Conservation (phyloP, 2,113 vertebrate species). For the Pachypanchax playfairii region DNA sequence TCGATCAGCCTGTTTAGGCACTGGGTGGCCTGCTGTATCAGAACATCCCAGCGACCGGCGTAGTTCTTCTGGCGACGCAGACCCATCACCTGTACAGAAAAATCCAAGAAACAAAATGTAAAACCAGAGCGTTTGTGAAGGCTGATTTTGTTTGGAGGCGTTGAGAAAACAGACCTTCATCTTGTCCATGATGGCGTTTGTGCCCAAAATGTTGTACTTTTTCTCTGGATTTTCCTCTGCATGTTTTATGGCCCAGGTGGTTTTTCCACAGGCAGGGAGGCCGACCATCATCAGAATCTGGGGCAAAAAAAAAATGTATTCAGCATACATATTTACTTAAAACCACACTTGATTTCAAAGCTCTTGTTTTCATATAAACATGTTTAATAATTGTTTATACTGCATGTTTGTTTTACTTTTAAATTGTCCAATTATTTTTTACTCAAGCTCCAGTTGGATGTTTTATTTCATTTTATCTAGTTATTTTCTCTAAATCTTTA, state of each 20-base stretch:
- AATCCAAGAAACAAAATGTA: not conserved
- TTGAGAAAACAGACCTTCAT: constrained; percentile 83
- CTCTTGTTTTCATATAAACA: too few species aligned
- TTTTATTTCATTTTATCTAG: too few species aligned
- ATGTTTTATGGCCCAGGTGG: constrained; percentile 89
- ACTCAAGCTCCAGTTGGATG: too few species aligned
- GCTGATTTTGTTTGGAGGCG: not conserved
- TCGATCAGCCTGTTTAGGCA: constrained; percentile 93
- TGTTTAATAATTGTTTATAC: too few species aligned
- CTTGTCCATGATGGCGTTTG: constrained; percentile 95
- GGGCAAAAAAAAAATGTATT: not conserved
- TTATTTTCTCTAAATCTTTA: too few species aligned
- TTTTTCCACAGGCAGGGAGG: constrained; percentile 89
- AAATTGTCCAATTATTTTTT: too few species aligned
- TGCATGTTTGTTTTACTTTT: too few species aligned
- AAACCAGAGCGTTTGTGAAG: not conserved
- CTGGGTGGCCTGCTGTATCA: constrained; percentile 93
- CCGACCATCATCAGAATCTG: constrained; percentile 96
- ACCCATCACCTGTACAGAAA: constrained; percentile 85
- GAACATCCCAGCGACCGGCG: constrained; percentile 88
- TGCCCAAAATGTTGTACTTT: constrained; percentile 93
- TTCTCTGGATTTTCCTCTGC: constrained; percentile 84
- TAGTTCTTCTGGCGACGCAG: constrained; percentile 90
- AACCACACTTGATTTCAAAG: too few species aligned
- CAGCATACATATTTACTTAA: not conserved